A percentile compares a stretch with the other conserved stretches of the same genome.
These are phyloP conservation scores for Fulmarus glacialis DNA, from an alignment of 2,113 vertebrate species.

Conservation along the genomic window DNA sequence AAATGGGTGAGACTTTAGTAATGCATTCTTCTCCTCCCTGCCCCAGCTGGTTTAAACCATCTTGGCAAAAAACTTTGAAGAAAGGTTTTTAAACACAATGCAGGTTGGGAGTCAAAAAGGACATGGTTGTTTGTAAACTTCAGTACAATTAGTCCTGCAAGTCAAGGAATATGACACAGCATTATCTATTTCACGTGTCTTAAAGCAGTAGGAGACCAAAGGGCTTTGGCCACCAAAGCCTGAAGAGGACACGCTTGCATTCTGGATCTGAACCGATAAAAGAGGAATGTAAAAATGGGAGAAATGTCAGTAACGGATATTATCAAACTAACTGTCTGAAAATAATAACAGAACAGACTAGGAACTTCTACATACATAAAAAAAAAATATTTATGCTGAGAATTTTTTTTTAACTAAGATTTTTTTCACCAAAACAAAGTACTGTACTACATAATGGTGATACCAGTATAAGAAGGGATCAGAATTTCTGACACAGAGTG, in stretches of 20 bases:
- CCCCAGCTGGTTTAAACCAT: constrained; percentile 24
- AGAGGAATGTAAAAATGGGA: constrained; percentile 44
- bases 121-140: constrained; percentile 59
- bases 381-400: not conserved
- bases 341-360: not conserved
- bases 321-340: not conserved
- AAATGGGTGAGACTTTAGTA: constrained; percentile 40
- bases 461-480: not conserved
- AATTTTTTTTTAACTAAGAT: not conserved
- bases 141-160: constrained; percentile 7
- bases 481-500: not conserved
- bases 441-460: not conserved
- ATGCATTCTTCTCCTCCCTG: constrained; percentile 6
- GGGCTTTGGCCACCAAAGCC: constrained; percentile 48
- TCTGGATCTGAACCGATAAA: constrained; percentile 36
- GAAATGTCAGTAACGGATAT: not conserved
- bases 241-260: constrained; percentile 49
- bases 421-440: not conserved
- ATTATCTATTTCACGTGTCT: not conserved
- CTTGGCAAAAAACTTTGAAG: constrained; percentile 22
- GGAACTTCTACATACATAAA: not conserved
- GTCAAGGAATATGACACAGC: not conserved
- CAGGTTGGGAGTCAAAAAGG: constrained; percentile 46
- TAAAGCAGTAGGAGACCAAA: constrained; percentile 58
- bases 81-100: not conserved